Base-by-base conservation (phyloP, 1,140 invertebrate genomes). In the Apis laboriosa region DNA sequence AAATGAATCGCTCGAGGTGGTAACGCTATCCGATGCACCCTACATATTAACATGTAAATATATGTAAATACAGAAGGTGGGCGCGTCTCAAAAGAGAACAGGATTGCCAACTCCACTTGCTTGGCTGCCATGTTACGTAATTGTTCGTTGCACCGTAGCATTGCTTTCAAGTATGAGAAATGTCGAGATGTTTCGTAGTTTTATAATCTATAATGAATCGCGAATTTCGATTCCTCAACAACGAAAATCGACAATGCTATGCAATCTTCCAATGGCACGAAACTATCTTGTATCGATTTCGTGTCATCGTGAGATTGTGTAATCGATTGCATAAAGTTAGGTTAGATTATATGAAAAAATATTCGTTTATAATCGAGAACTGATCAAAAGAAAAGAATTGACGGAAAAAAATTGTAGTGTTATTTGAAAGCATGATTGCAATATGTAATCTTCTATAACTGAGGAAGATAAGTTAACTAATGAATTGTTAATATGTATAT, bases 21-120 rank as follows among this genome's bases (percentile, higher is more conserved):
- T 49, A 58, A 56, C 75, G 56, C 12, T 73, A 70, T 58, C 28
- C 66, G 84, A 56, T 67, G 61, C 73, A 86, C 75, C 84, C 68
- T 86, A 70, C 51, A 78, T 70, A 78, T 86, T 86, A 86, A 53
- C 85, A 86, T 86, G 85, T 86, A 86, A 86, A 86, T 86, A 70
- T 86, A 86, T 86, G 85, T 85, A 86, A 86, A 86, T 86, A 74
- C 72, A 60, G 70, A 71, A 86, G 61, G 64, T 61, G 74, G 68
- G 74, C 68, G 60, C 64, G 70, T 86, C 77, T 83, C 73, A 86
- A 86, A 86, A 79, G 71, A 86, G 74, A 86, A 61, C 74, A 75
- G 60, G 70, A 64, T 75, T 71, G 51, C 64, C 70, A 28, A 71
- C 70, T 71, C 8, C 43, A 63, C 53, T 49, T 61, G 78, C 60